Percentiles rank a stretch among this genome's conserved stretches.
Evolutionary conservation across 1,140 invertebrate species (phyloP).

Genomic region (Apis dorsata): DNA sequence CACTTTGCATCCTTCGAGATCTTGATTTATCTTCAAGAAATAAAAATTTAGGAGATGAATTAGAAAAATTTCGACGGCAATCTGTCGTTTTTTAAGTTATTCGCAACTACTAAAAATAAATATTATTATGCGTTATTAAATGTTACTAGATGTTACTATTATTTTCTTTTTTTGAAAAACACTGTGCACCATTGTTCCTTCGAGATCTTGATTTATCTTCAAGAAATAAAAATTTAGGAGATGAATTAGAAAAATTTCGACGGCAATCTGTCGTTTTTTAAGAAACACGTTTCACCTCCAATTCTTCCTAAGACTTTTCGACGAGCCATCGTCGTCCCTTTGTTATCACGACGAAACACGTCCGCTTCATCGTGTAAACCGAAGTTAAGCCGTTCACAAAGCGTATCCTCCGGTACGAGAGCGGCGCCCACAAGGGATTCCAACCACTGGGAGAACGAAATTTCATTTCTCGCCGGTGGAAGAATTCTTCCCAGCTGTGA

Average conservation of each 20-base stretch:
- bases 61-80: background rate
- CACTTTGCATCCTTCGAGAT: too few relatives aligned
- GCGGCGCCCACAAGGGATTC: background rate
- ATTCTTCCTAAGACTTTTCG: background rate
- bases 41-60: too few relatives aligned
- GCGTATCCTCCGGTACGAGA: constrained; percentile 10
- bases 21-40: too few relatives aligned
- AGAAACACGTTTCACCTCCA: background rate
- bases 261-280: background rate
- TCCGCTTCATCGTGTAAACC: constrained; percentile 20
- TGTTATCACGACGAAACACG: constrained; percentile 15
- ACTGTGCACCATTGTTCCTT: too few relatives aligned
- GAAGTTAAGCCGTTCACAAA: constrained; percentile 25
- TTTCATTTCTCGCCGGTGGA: constrained; percentile 9
- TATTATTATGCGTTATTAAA: too few relatives aligned
- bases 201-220: too few relatives aligned
- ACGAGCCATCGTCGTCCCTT: background rate
- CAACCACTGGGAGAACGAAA: background rate
- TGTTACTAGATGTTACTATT: too few relatives aligned
- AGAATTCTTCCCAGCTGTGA: background rate
- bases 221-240: too few relatives aligned
- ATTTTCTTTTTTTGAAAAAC: too few relatives aligned
- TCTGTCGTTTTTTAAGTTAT: background rate
- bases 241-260: background rate
- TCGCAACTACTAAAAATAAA: too few relatives aligned